These are phyloP conservation scores for Archips crataeganus DNA, from an alignment of 2,888 invertebrate species.

Conservation along the genomic window DNA sequence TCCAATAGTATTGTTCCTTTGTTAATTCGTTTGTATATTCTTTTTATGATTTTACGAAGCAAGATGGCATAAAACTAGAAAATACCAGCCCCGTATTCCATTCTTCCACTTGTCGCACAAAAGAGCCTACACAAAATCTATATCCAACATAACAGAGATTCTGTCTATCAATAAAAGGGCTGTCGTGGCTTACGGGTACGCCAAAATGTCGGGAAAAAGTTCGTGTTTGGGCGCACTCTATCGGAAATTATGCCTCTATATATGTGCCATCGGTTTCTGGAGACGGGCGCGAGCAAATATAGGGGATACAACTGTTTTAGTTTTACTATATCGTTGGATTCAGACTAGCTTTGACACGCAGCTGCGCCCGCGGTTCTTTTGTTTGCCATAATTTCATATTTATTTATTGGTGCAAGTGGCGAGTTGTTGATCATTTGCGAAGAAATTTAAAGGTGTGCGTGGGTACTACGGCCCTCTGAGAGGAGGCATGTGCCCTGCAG, in stretches of 20 bases:
- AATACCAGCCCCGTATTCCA: neutral
- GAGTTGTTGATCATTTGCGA: no score
- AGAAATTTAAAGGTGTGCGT: no score
- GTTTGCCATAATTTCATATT: no score
- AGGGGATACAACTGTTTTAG: conserved; percentile 17
- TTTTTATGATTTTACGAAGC: no score
- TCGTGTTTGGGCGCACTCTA: conserved; percentile 25
- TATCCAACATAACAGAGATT: conserved; percentile 7
- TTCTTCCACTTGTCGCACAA: neutral
- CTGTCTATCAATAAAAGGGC: conserved; percentile 28
- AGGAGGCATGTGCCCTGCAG: no score
- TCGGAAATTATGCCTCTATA: conserved; percentile 41
- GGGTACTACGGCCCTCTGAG: no score
- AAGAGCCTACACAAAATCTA: conserved; percentile 27
- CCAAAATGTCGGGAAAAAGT: conserved; percentile 28
- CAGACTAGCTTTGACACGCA: no score
- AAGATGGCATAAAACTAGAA: neutral
- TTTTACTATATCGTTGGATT: neutral
- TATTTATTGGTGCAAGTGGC: no score
- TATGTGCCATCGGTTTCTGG: conserved; percentile 16
- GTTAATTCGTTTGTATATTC: no score
- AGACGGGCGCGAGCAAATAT: conserved; percentile 2
- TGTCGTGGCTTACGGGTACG: conserved; percentile 10
- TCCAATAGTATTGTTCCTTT: no score
- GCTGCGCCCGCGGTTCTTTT: no score